Base-by-base conservation (phyloP, 2,113 vertebrate genomes). In the Calyptomena viridis region DNA sequence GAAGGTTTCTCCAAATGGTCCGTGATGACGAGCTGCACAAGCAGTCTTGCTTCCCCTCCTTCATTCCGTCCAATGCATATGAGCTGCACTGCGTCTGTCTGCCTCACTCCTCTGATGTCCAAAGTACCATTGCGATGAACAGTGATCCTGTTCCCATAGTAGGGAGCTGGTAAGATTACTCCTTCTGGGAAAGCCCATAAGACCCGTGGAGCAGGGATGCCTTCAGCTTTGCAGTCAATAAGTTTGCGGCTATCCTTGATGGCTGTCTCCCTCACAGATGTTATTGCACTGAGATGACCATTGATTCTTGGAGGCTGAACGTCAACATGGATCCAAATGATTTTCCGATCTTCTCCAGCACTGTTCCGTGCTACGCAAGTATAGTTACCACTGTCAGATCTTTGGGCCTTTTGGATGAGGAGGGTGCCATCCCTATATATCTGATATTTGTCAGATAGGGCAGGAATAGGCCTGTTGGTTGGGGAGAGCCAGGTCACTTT, bases 71-170 rank as follows among this genome's bases (percentile, higher is more conserved):
- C 99, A 0, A 99, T 97, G 80, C 99, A 99, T 25, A 89, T 87
- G 10, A 99, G 97, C 52, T 97, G 97, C 31, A 97, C 98, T 0
- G 98, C 98, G 8, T 99, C 99, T 0, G 97, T 98, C 66, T 59
- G 96, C n/a, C 97, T 96, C 44, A 98, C 76, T 0, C 92, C 97
- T 35, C 79, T 97, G 47, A 99, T 98, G 78, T 99, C 99, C 95
- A 99, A 75, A 0, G 99, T 99, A 3, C 99, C 99, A 8, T 99
- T 99, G n/a, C 63, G 97, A 64, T 99, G 98, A 52, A 99, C 98
- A 1, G 98, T 97, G 83, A 99, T 97, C 62, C 98, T 97, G 73
- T 96, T 98, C 27, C 99, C 98, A 19, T 98, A 96, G 96, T 99
- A 99, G 1, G 99, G 99, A 2, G 99, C 98, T 0, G 99, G 99